Percentiles rank a stretch among this genome's conserved stretches.
phyloP scores from a whole-genome alignment of 1,140 invertebrate genomes.

The Lerema accius region DNA sequence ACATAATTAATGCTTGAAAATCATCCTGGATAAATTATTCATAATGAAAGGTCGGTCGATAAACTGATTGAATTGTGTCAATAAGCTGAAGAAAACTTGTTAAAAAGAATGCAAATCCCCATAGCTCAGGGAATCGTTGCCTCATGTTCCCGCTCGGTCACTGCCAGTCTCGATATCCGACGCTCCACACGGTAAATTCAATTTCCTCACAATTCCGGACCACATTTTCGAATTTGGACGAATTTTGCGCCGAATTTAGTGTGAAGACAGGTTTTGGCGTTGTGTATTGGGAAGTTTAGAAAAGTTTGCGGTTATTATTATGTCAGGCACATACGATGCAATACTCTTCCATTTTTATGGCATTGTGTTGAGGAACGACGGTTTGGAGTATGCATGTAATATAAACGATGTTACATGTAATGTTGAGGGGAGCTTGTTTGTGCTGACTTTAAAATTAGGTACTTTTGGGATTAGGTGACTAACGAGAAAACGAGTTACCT shows the following conservation, averaged over 20 bases:
- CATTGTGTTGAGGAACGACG: neutral
- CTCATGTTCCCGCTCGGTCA: slow-evolving; percentile 12
- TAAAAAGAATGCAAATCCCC: slow-evolving; percentile 2
- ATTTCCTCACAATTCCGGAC: slow-evolving; percentile 29
- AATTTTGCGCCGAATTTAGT: slow-evolving; percentile 25
- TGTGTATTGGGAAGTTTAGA: slow-evolving; percentile 23
- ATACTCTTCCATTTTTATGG: neutral
- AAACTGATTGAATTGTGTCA: neutral
- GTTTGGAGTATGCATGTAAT: neutral
- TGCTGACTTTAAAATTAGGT: no score
- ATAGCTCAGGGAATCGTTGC: slow-evolving; percentile 1
- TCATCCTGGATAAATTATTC: no score
- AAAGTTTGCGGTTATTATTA: slow-evolving; percentile 29
- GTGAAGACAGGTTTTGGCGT: slow-evolving; percentile 22
- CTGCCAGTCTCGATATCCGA: slow-evolving; percentile 26
- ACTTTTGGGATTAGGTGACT: no score
- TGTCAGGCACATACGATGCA: slow-evolving; percentile 14
- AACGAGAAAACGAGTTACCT: no score
- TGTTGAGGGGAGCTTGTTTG: no score
- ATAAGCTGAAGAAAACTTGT: neutral
- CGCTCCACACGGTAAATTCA: slow-evolving; percentile 32
- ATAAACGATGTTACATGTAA: neutral
- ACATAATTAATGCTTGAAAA: no score
- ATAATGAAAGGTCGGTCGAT: no score
- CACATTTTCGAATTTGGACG: slow-evolving; percentile 32